These are phyloP conservation scores for Sinonovacula constricta DNA, from an alignment of 1,140 invertebrate genomes.

Conservation along the genomic window DNA sequence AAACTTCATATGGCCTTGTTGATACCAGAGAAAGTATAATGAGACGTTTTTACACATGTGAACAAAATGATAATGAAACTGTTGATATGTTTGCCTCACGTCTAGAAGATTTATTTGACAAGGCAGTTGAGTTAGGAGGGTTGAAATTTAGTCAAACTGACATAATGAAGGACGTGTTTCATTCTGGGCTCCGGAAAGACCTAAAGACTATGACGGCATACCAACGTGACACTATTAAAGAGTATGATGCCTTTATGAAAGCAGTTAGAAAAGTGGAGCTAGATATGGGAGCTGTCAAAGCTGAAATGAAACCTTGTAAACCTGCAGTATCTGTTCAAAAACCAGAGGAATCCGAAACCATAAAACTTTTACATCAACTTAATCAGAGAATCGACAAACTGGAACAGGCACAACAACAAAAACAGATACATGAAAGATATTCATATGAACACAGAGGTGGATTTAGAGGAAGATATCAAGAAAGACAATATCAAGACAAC, in stretches of 20 bases:
- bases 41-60: conserved; percentile 26
- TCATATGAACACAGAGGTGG: background rate
- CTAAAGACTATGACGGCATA: conserved; percentile 20
- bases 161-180: conserved; percentile 19
- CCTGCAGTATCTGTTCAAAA: conserved; percentile 2
- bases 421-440: background rate
- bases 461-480: background rate
- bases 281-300: background rate
- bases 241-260: conserved; percentile 34
- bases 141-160: background rate
- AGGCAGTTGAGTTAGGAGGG: conserved; percentile 10
- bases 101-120: conserved; percentile 29
- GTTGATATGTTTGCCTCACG: conserved; percentile 15
- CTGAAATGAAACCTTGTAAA: conserved; percentile 3
- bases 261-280: conserved; percentile 30
- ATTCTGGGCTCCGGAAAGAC: conserved; percentile 20
- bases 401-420: background rate
- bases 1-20: conserved; percentile 21
- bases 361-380: background rate
- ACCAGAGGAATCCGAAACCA: background rate
- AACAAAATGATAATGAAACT: conserved; percentile 12
- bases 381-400: background rate
- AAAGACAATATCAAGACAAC: background rate
- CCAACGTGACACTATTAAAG: conserved; percentile 21
- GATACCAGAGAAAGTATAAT: conserved; percentile 29